phyloP scores from a whole-genome alignment of 2,113 vertebrate genomes.

The Perognathus longimembris region DNA sequence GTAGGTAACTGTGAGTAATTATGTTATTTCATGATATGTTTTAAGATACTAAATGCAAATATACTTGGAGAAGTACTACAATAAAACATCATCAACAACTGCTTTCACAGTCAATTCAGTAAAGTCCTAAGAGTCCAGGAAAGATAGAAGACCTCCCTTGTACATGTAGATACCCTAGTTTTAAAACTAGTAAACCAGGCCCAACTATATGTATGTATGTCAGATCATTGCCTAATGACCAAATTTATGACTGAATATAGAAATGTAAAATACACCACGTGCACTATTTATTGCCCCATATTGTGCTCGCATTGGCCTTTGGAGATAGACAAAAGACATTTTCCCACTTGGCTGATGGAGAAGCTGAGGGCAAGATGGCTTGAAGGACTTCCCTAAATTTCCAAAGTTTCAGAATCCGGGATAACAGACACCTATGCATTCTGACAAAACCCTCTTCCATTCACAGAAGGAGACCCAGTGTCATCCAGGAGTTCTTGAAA shows the following conservation, averaged over 20 bases:
- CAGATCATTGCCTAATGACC: not conserved
- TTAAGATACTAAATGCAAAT: slow-evolving; percentile 57
- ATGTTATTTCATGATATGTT: slow-evolving; percentile 63
- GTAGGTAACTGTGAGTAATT: slow-evolving; percentile 51
- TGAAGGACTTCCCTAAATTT: not conserved
- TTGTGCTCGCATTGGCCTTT: not conserved
- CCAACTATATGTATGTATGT: not conserved
- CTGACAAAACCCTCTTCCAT: not conserved
- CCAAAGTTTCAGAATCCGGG: not conserved
- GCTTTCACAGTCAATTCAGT: slow-evolving; percentile 46
- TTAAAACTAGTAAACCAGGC: slow-evolving; percentile 24
- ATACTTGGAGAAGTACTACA: slow-evolving; percentile 19
- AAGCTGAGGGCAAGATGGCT: not conserved
- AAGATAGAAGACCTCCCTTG: not conserved
- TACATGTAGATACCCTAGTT: not conserved
- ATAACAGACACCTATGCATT: not conserved
- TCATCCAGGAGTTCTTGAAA: not conserved
- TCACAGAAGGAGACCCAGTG: not conserved
- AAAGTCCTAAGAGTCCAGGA: not conserved
- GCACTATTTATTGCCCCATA: not conserved
- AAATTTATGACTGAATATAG: not conserved
- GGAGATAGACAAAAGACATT: not conserved
- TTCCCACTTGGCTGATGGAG: not conserved
- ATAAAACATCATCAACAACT: slow-evolving; percentile 63
- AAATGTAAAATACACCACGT: not conserved